These are phyloP conservation scores for Protomyctophum bolini DNA, from an alignment of 2,113 vertebrate species.

Conservation along the genomic window DNA sequence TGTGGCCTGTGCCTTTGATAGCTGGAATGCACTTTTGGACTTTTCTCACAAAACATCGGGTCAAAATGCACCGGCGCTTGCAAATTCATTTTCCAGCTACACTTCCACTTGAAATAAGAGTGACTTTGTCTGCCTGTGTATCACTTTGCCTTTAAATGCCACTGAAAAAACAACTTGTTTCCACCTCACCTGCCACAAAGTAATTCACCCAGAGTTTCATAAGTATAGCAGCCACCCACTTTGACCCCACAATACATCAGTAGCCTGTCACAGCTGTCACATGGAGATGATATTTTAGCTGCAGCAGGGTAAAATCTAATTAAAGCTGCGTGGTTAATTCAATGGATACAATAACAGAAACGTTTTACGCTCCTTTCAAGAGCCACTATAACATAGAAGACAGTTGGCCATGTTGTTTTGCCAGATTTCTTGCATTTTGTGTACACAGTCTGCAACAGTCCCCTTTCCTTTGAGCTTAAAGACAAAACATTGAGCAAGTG, in stretches of 20 bases:
- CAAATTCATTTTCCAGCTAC: constrained; percentile 58
- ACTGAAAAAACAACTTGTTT: constrained; percentile 31
- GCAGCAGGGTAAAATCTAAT: constrained; percentile 25
- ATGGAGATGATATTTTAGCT: constrained; percentile 22
- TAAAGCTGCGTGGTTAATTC: constrained; percentile 40
- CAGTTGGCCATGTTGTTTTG: constrained; percentile 18
- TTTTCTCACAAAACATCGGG: constrained; percentile 27
- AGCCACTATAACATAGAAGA: constrained; percentile 21
- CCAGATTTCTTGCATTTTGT: constrained; percentile 28
- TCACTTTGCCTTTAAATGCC: constrained; percentile 18
- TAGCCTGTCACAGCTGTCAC: constrained; percentile 40
- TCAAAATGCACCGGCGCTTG: constrained; percentile 44
- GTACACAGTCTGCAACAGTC: constrained; percentile 16
- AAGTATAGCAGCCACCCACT: not conserved
- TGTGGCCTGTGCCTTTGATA: constrained; percentile 72
- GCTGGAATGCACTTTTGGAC: constrained; percentile 67
- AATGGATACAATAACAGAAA: constrained; percentile 36
- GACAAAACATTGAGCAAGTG: constrained; percentile 37
- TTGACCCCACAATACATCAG: not conserved
- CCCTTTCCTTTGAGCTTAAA: constrained; percentile 7
- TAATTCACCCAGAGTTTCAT: constrained; percentile 5
- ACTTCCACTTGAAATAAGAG: constrained; percentile 46
- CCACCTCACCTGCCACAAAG: constrained; percentile 1
- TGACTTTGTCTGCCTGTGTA: constrained; percentile 27
- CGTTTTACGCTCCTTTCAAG: constrained; percentile 35